Evolutionary conservation across 1,140 invertebrate species (phyloP).

Genomic region (Anoplolepis gracilipes): DNA sequence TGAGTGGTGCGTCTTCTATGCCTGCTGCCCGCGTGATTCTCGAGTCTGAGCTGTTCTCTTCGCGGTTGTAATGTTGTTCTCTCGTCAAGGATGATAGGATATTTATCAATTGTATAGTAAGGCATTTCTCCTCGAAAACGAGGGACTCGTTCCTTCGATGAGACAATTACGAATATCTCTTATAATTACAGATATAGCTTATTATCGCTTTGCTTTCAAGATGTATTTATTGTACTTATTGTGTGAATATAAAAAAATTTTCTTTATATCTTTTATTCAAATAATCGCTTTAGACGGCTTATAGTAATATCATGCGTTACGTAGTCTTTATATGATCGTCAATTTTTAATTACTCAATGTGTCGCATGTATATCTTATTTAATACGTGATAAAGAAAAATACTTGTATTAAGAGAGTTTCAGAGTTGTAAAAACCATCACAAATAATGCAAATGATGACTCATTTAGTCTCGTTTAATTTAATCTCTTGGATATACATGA

Average conservation of each 20-base stretch:
- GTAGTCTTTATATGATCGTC: background rate
- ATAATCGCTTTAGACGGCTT: background rate
- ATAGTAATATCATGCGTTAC: background rate
- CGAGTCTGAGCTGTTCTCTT: conserved; percentile 43
- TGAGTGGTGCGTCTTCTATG: background rate
- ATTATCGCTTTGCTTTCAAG: background rate
- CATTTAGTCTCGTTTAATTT: background rate
- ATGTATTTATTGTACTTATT: background rate
- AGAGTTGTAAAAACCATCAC: background rate
- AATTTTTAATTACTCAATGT: background rate
- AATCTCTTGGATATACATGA: background rate
- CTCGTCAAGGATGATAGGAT: conserved; percentile 36
- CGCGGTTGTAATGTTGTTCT: conserved; percentile 6
- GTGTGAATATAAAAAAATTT: background rate
- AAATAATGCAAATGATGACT: background rate
- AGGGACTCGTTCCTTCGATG: conserved; percentile 7
- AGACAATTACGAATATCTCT: background rate
- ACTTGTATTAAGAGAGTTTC: conserved; percentile 2
- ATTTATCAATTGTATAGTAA: conserved; percentile 4
- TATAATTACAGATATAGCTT: conserved; percentile 36
- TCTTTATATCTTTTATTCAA: too few relatives aligned
- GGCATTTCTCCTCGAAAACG: background rate
- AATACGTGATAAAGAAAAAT: background rate
- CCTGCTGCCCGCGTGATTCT: conserved; percentile 17
- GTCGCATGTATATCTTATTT: background rate